phyloP scores from a whole-genome alignment of 2,888 invertebrate species.

The Lucinisca nassula region DNA sequence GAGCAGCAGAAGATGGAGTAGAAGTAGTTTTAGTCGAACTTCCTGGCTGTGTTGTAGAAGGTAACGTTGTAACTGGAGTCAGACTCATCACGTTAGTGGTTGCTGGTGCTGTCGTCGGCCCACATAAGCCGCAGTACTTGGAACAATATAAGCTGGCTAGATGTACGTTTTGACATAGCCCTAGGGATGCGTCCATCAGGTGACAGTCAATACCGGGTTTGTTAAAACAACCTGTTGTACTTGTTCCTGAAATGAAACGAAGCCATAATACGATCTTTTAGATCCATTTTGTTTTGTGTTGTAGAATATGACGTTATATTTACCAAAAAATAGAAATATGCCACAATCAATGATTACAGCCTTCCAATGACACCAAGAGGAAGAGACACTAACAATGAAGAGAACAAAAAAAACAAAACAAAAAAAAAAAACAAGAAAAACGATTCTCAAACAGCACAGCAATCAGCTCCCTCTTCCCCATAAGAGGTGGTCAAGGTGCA shows the following conservation, averaged over 20 bases:
- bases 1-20: background rate
- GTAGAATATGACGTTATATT: too few relatives aligned
- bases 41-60: background rate
- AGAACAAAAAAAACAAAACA: too few relatives aligned
- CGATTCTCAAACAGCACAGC: too few relatives aligned
- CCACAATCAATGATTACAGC: too few relatives aligned
- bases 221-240: slow-evolving; percentile 37
- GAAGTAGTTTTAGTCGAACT: background rate
- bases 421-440: too few relatives aligned
- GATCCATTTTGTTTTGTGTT: too few relatives aligned
- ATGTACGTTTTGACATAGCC: slow-evolving; percentile 38
- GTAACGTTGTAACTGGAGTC: background rate
- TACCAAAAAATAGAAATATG: too few relatives aligned
- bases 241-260: slow-evolving; percentile 17
- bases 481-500: too few relatives aligned
- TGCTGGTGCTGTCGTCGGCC: slow-evolving; percentile 13
- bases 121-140: slow-evolving; percentile 58
- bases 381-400: too few relatives aligned
- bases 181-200: slow-evolving; percentile 40
- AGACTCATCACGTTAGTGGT: background rate
- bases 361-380: too few relatives aligned
- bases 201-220: slow-evolving; percentile 62
- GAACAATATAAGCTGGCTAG: slow-evolving; percentile 52
- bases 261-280: too few relatives aligned
- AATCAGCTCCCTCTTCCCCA: too few relatives aligned